phyloP scores from a whole-genome alignment of 2,113 vertebrate genomes.

The Eupsittula cactorum region DNA sequence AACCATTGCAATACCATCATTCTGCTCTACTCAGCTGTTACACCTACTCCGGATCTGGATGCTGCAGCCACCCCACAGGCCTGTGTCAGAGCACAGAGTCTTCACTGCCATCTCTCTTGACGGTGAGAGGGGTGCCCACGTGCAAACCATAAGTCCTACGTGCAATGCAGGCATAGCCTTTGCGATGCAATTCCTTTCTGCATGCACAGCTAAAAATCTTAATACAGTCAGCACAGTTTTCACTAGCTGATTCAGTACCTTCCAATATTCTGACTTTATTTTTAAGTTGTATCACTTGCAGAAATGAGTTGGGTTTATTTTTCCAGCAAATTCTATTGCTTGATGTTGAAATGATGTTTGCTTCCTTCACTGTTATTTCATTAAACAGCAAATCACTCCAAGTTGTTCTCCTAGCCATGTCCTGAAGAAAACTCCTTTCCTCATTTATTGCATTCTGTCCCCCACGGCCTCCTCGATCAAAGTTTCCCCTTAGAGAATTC shows the following conservation, averaged over 20 bases:
- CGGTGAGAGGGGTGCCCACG: fast-evolving
- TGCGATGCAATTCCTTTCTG: background rate
- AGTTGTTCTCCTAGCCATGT: background rate
- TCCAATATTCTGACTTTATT: background rate
- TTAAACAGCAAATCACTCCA: background rate
- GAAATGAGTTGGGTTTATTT: background rate
- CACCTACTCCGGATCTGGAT: background rate
- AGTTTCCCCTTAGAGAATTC: background rate
- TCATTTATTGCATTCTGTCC: slow-evolving; percentile 36
- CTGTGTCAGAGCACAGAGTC: too few species aligned
- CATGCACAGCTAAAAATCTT: background rate
- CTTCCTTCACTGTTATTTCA: background rate
- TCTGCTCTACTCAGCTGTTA: background rate
- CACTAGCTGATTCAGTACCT: background rate
- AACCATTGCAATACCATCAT: background rate
- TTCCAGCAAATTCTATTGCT: background rate
- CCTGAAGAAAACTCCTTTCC: slow-evolving; percentile 20
- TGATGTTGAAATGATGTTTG: background rate
- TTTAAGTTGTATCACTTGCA: background rate
- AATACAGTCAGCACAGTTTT: background rate
- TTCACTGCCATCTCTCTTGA: background rate
- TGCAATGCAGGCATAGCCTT: background rate
- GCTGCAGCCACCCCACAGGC: background rate
- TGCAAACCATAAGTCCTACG: background rate
- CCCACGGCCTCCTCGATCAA: background rate